A percentile compares a stretch with the other conserved stretches of the same genome.
Evolutionary conservation across 1,140 invertebrate species (phyloP).

Genomic region (Aphidius gifuensis): DNA sequence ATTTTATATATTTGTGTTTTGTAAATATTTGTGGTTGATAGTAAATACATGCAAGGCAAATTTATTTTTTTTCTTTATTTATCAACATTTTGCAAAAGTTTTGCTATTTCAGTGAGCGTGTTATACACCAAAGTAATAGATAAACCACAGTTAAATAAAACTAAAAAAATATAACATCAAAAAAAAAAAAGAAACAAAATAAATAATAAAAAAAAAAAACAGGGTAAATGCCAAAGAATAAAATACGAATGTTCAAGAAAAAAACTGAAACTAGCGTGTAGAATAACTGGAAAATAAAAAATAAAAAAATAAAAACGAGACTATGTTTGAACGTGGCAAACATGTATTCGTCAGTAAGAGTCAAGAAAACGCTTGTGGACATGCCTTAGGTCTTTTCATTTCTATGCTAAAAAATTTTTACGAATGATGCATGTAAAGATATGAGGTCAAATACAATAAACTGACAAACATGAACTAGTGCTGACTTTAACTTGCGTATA

Average conservation of each 20-base stretch:
- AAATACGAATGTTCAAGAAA: conserved; percentile 16
- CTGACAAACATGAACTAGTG: background rate
- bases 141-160: too few species aligned
- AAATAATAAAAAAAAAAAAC: conserved; percentile 3
- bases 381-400: background rate
- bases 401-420: conserved; percentile 23
- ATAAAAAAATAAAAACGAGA: conserved; percentile 11
- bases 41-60: too few species aligned
- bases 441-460: conserved; percentile 19
- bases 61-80: too few species aligned
- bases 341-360: conserved; percentile 25
- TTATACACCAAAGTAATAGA: too few species aligned
- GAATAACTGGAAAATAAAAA: conserved; percentile 1
- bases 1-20: too few species aligned
- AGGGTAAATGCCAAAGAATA: conserved; percentile 12
- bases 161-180: too few species aligned
- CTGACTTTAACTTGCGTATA: background rate
- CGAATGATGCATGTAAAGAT: conserved; percentile 12
- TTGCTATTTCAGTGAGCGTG: too few species aligned
- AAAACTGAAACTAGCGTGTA: conserved; percentile 11
- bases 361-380: conserved; percentile 11
- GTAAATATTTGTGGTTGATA: too few species aligned
- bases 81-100: too few species aligned
- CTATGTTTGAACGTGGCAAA: conserved; percentile 27
- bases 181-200: background rate